Evolutionary conservation across 2,888 invertebrate genomes (phyloP).

Genomic region (Drosophila sordidula): DNA sequence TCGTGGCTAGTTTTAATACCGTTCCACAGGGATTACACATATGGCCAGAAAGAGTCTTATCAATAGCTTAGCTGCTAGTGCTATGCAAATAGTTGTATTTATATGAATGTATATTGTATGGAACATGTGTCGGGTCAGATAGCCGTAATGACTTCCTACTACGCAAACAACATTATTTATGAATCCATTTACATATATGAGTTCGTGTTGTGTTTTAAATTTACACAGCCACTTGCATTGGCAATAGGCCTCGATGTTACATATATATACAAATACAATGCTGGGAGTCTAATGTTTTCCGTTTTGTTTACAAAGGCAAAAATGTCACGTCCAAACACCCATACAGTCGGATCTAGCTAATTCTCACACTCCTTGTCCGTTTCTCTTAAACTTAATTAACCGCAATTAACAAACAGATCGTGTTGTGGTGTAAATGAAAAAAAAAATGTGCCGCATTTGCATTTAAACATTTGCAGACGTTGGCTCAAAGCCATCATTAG

Average conservation of each 20-base stretch:
- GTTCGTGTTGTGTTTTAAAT: conserved; percentile 36
- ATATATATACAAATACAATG: conserved; percentile 20
- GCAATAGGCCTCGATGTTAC: conserved; percentile 1
- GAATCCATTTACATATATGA: conserved; percentile 47
- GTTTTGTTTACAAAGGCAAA: conserved; percentile 41
- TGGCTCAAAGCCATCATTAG: background rate
- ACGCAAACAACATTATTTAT: conserved; percentile 68
- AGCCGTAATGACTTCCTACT: conserved; percentile 68
- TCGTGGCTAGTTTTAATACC: background rate
- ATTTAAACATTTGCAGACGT: conserved; percentile 23
- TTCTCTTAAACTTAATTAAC: conserved; percentile 41
- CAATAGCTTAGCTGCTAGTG: conserved; percentile 29
- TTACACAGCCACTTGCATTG: conserved; percentile 13
- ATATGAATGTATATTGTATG: conserved; percentile 9
- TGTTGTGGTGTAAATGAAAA: conserved; percentile 5
- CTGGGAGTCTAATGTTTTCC: conserved; percentile 22
- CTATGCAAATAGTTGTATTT: conserved; percentile 2
- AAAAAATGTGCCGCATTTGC: conserved; percentile 42
- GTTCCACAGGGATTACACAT: conserved; percentile 42
- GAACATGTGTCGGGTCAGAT: conserved; percentile 48
- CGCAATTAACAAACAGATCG: conserved; percentile 40
- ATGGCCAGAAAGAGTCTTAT: conserved; percentile 53
- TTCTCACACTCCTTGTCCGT: conserved; percentile 53
- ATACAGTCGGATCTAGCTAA: conserved; percentile 32
- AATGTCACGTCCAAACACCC: conserved; percentile 53